Percentiles rank a stretch among this genome's conserved stretches.
Evolutionary conservation across 2,113 vertebrate genomes (phyloP).

Genomic region (Petroica traversi): DNA sequence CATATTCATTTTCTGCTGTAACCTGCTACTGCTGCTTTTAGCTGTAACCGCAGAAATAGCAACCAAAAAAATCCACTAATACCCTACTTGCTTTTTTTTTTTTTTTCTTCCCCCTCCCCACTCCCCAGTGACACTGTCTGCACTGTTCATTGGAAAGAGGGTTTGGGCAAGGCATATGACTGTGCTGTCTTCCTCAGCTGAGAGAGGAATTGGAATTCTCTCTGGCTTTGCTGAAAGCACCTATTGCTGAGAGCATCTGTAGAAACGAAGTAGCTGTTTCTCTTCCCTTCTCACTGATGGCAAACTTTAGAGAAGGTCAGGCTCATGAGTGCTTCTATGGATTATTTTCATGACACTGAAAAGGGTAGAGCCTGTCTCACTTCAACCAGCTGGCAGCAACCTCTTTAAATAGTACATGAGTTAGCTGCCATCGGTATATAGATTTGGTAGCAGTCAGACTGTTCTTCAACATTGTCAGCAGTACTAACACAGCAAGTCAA

Average conservation of each 20-base stretch:
- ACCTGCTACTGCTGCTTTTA: slow-evolving; percentile 33
- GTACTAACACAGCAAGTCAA: background rate
- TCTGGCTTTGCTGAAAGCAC: background rate
- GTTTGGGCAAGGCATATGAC: background rate
- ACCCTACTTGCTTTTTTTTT: background rate
- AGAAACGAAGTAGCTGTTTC: background rate
- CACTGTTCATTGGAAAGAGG: slow-evolving; percentile 6
- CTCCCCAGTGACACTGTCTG: background rate
- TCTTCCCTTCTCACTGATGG: background rate
- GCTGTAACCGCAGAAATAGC: slow-evolving; percentile 13
- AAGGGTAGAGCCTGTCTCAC: background rate
- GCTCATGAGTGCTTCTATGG: background rate
- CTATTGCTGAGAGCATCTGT: background rate
- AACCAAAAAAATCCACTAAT: background rate
- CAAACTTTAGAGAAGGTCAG: background rate
- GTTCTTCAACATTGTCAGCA: background rate
- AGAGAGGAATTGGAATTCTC: background rate
- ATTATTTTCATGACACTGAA: background rate
- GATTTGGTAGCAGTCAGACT: background rate
- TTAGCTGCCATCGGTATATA: background rate
- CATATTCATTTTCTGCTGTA: slow-evolving; percentile 42
- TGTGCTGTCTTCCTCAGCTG: slow-evolving; percentile 3
- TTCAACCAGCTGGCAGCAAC: background rate
- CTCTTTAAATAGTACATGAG: background rate
- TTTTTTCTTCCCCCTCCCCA: too few relatives aligned